These are phyloP conservation scores for Hypocryptadius cinnamomeus DNA, from an alignment of 2,113 vertebrate genomes.

Conservation along the genomic window DNA sequence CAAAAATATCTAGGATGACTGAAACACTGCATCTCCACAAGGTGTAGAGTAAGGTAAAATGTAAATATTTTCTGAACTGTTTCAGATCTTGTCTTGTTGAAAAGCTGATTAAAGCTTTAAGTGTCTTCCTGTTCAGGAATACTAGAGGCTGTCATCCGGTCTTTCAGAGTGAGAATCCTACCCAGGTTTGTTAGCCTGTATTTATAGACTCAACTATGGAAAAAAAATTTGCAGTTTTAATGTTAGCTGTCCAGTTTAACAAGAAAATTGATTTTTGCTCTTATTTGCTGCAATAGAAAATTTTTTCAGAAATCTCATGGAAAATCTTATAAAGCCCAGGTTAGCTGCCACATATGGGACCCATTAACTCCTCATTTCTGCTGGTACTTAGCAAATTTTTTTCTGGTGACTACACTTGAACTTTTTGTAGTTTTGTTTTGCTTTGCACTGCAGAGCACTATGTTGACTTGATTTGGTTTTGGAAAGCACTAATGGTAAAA, in stretches of 20 bases:
- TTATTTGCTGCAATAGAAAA: conserved; percentile 14
- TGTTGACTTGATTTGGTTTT: conserved; percentile 58
- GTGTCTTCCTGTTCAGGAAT: background rate
- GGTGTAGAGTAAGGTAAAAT: background rate
- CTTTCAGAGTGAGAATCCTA: background rate
- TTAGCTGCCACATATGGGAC: conserved; percentile 66
- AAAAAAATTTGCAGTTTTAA: background rate
- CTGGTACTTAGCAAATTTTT: conserved; percentile 73
- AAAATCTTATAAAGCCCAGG: conserved; percentile 63
- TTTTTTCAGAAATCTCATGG: conserved; percentile 58
- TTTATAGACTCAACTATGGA: background rate
- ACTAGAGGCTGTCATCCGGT: background rate
- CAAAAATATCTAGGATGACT: background rate
- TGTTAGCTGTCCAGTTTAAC: conserved; percentile 20
- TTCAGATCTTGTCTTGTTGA: background rate
- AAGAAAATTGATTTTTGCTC: conserved; percentile 49
- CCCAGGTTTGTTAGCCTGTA: background rate
- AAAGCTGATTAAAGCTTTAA: background rate
- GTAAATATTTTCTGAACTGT: background rate
- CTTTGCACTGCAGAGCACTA: conserved; percentile 30
- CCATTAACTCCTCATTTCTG: conserved; percentile 70
- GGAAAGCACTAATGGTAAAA: conserved; percentile 29
- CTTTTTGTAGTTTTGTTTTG: conserved; percentile 59
- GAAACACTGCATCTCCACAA: background rate
- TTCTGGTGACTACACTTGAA: conserved; percentile 65